Conservation (phyloP, 2,888 invertebrate species). For the Apodemia duryi region DNA sequence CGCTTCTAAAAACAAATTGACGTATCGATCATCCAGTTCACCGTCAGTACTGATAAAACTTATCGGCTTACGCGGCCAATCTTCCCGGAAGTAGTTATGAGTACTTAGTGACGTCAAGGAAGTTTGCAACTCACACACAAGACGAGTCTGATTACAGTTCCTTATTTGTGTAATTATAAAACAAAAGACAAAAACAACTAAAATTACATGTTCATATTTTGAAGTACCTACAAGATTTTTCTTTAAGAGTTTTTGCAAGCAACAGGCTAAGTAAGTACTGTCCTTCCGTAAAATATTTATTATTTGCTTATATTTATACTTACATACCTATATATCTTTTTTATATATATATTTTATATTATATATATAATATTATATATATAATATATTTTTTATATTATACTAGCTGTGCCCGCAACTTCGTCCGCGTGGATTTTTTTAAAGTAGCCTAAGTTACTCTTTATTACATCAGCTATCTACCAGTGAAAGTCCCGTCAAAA, state of each 20-base stretch:
- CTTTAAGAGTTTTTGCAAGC: background rate
- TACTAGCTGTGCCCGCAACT: too few relatives aligned
- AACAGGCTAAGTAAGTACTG: background rate
- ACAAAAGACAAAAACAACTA: conserved; percentile 17
- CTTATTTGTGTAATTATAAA: conserved; percentile 24
- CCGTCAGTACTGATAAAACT: conserved; percentile 51
- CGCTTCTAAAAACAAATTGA: conserved; percentile 50
- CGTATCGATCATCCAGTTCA: conserved; percentile 68
- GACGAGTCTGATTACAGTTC: conserved; percentile 26
- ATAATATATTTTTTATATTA: too few relatives aligned
- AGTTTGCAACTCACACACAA: conserved; percentile 23
- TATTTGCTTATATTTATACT: background rate
- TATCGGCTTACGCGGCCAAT: conserved; percentile 57
- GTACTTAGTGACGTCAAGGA: conserved; percentile 40
- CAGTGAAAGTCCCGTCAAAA: too few relatives aligned
- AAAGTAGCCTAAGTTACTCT: too few relatives aligned
- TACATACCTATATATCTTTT: too few relatives aligned
- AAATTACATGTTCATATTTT: background rate
- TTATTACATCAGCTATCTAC: too few relatives aligned
- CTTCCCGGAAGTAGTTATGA: conserved; percentile 57
- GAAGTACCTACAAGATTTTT: background rate
- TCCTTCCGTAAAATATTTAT: background rate
- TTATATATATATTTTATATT: too few relatives aligned
- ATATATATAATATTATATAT: too few relatives aligned
- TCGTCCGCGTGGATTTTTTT: too few relatives aligned